These are phyloP conservation scores for Hypocryptadius cinnamomeus DNA, from an alignment of 2,113 vertebrate species.

Conservation along the genomic window DNA sequence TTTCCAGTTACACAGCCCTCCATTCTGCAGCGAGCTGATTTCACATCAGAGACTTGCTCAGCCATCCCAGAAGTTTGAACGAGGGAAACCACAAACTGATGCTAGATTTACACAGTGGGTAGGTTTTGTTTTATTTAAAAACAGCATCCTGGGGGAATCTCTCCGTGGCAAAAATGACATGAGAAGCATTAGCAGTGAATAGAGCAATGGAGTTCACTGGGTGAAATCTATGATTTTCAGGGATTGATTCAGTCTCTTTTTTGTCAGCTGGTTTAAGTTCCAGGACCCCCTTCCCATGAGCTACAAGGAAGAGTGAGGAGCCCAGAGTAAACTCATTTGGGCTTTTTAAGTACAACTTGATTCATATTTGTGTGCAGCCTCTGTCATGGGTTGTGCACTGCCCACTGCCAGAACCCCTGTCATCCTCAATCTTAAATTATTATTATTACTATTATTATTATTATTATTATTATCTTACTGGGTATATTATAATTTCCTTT, in stretches of 20 bases:
- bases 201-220: background rate
- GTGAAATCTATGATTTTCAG: conserved; percentile 44
- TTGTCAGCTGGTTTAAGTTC: background rate
- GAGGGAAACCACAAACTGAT: conserved; percentile 14
- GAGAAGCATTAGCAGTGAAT: background rate
- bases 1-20: background rate
- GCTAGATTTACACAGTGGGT: conserved; percentile 28
- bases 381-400: background rate
- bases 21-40: background rate
- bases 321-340: background rate
- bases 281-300: background rate
- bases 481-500: background rate
- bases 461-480: background rate
- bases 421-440: background rate
- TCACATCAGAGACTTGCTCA: background rate
- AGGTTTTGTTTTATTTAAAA: conserved; percentile 50
- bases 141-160: background rate
- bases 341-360: background rate
- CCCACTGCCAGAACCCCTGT: background rate
- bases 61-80: background rate
- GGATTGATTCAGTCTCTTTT: conserved; percentile 29
- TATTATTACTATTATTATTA: background rate
- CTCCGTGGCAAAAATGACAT: background rate
- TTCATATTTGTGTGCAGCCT: background rate
- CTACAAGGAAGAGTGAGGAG: background rate